Base-by-base conservation (phyloP, 2,113 vertebrate genomes). In the Oncorhynchus tshawytscha region DNA sequence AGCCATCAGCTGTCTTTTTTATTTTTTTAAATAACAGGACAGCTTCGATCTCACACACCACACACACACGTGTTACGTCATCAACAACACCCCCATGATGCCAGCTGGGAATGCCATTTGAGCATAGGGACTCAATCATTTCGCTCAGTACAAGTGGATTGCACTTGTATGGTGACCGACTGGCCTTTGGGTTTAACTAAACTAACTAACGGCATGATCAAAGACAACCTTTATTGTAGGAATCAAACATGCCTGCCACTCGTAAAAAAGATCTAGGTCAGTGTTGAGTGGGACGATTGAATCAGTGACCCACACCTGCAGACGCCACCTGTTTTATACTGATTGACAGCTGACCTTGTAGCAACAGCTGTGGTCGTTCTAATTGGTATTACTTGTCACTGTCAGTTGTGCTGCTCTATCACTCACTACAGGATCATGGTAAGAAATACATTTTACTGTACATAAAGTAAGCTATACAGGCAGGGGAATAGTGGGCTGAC, bases 1-100 rank as follows among this genome's bases (percentile, higher is more conserved):
- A 85, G 75, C 85, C 91, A 83, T 88, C 90, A 81, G 16, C 29
- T 31, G 15, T 54, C 15, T 13, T 54, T 51, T 51, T 5, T 27
- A 2, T 0, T 29, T 29, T 49, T 49, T 51, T 34, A 22, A 45
- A 34, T 18, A 31, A n/a, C 22, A 67, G 13, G 16, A 59, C 16
- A 57, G 54, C 54, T 57, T 57, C 18, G 16, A 15, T 57, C 16
- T 57, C 54, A 16, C 54, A 57, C 39, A 39, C 39, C 39, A 45
- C 54, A 57, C 54, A 57, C 16, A 57, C 51, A 18, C 18, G 54
- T 57, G 54, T 20, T 13, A 16, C 18, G 16, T 57, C 54, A 20
- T 20, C 13, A 57, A 57, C 54, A 57, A 20, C 5, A 57, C 18
- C 54, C 16, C 18, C 16, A 57, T 20, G 1, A 57, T 45, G 39